phyloP scores from a whole-genome alignment of 1,140 invertebrate genomes.

The Limonius californicus region DNA sequence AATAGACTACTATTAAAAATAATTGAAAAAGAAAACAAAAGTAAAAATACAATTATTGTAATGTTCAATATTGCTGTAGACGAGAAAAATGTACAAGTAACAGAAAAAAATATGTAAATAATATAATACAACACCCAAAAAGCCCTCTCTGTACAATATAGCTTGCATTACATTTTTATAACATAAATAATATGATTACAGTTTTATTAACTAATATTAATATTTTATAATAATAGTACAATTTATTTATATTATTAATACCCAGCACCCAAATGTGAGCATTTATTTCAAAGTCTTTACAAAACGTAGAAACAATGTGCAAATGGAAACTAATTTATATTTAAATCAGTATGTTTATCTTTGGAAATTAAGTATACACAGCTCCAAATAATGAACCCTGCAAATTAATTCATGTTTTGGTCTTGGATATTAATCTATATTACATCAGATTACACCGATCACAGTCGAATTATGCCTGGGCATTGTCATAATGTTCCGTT shows the following conservation, averaged over 20 bases:
- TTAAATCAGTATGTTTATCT: not conserved
- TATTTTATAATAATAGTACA: not conserved
- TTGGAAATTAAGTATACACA: constrained; percentile 11
- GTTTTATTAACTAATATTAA: constrained; percentile 1
- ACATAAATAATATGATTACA: constrained; percentile 11
- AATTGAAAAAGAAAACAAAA: too few relatives aligned
- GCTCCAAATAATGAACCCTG: not conserved
- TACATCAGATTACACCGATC: not conserved
- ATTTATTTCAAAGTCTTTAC: constrained; percentile 12
- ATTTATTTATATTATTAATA: constrained; percentile 4
- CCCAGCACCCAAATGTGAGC: constrained; percentile 27
- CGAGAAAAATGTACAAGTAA: not conserved
- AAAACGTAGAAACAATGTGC: not conserved
- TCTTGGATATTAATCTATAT: not conserved
- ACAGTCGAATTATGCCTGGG: not conserved
- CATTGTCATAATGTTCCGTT: not conserved
- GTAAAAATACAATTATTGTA: not conserved
- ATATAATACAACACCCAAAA: constrained; percentile 7
- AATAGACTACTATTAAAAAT: too few relatives aligned
- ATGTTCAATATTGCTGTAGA: not conserved
- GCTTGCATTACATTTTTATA: not conserved
- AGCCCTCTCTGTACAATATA: not conserved
- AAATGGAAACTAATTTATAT: not conserved
- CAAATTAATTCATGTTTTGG: not conserved
- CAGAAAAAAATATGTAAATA: not conserved